A percentile compares a stretch with the other conserved stretches of the same genome.
These are phyloP conservation scores for Corythaeola cristata DNA, from an alignment of 2,113 vertebrate genomes.

Conservation along the genomic window DNA sequence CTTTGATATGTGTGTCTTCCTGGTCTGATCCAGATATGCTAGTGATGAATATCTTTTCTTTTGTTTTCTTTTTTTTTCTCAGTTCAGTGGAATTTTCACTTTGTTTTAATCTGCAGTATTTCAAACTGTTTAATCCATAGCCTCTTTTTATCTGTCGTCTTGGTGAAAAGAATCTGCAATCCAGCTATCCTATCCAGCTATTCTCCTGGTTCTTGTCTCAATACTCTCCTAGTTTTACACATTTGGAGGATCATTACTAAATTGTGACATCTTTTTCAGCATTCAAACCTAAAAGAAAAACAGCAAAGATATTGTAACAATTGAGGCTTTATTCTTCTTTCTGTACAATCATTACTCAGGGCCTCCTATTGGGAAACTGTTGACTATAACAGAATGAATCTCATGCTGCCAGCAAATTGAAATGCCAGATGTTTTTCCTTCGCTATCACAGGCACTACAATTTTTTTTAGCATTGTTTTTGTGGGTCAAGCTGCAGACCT, in stretches of 20 bases:
- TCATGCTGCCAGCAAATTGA: neutral
- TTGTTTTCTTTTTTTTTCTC: neutral
- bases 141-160: neutral
- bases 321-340: neutral
- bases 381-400: neutral
- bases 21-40: neutral
- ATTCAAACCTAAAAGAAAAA: neutral
- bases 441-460: neutral
- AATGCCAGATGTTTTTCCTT: neutral
- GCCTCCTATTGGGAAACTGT: neutral
- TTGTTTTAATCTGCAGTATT: neutral
- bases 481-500: neutral
- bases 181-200: neutral
- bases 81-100: neutral
- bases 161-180: neutral
- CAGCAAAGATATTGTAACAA: neutral
- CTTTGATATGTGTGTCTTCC: neutral
- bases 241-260: neutral
- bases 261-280: neutral
- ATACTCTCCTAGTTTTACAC: neutral
- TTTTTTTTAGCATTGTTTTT: neutral
- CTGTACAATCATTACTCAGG: neutral
- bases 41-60: neutral
- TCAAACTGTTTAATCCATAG: neutral
- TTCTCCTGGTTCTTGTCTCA: neutral